Percentiles rank a stretch among this genome's conserved stretches.
Conservation (phyloP, 2,113 vertebrate species). For the Scalopus aquaticus region DNA sequence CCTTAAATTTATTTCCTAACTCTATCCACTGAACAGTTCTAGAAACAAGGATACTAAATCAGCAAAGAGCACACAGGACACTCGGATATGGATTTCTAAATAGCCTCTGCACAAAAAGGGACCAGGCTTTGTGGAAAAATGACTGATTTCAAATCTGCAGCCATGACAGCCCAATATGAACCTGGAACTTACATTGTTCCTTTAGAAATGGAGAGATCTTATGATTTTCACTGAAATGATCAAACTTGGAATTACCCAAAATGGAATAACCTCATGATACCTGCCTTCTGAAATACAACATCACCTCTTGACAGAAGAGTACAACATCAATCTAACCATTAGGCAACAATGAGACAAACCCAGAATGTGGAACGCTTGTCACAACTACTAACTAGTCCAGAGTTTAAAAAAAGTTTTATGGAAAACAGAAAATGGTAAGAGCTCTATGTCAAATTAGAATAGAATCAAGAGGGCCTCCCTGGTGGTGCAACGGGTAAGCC, state of each 20-base stretch:
- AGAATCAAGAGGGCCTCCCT: no score
- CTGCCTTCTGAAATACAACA: not conserved
- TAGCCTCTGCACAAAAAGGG: not conserved
- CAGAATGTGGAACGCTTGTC: not conserved
- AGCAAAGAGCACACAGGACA: not conserved
- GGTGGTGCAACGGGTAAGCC: no score
- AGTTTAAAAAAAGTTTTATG: not conserved
- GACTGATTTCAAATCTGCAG: not conserved
- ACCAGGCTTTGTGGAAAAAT: not conserved
- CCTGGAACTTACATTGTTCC: not conserved
- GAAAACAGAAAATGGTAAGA: not conserved
- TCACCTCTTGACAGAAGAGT: not conserved
- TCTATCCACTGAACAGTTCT: not conserved
- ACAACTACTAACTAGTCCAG: not conserved
- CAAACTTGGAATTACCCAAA: not conserved
- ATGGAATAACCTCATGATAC: not conserved
- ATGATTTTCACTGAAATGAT: not conserved
- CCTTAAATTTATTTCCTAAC: not conserved
- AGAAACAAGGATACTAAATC: not conserved
- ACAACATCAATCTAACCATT: not conserved
- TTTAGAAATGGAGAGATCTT: not conserved
- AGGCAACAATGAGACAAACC: not conserved
- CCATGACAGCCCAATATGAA: not conserved
- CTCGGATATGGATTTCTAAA: not conserved
- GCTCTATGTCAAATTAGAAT: not conserved